Conservation (phyloP, 2,797 vertebrate species). For the Periparus ater region DNA sequence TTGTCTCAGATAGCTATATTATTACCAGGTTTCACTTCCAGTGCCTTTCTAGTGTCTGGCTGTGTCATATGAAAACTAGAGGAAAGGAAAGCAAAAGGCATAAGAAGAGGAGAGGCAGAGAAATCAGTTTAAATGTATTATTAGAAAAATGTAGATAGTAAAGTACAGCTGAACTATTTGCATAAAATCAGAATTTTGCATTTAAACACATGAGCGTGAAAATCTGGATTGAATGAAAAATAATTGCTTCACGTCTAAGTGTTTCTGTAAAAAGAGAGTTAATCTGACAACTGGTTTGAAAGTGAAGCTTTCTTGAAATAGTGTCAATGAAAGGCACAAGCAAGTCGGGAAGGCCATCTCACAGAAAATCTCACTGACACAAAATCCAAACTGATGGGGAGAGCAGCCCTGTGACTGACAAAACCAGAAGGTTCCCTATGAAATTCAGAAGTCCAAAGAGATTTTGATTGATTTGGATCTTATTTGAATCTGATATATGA, state of each 20-base stretch:
- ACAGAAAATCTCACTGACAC: neutral
- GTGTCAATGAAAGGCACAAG: neutral
- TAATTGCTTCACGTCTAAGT: neutral
- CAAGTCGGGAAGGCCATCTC: neutral
- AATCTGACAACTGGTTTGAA: neutral
- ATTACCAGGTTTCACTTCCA: neutral
- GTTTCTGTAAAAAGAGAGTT: neutral
- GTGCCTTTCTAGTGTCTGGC: neutral
- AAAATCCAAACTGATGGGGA: neutral
- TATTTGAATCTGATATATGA: neutral
- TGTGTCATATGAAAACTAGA: neutral
- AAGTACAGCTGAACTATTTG: neutral
- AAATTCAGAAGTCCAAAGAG: neutral
- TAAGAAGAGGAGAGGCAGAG: neutral
- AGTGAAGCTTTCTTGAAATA: neutral
- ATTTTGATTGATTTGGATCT: neutral
- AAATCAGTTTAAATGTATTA: neutral
- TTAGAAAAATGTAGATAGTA: neutral
- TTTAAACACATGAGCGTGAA: neutral
- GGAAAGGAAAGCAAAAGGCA: neutral
- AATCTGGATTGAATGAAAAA: neutral
- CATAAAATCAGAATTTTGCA: neutral
- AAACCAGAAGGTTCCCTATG: neutral
- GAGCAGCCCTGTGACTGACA: accelerated
- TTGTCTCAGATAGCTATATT: neutral